Evolutionary conservation across 2,888 invertebrate species (phyloP).

Genomic region (Clostera curtula): DNA sequence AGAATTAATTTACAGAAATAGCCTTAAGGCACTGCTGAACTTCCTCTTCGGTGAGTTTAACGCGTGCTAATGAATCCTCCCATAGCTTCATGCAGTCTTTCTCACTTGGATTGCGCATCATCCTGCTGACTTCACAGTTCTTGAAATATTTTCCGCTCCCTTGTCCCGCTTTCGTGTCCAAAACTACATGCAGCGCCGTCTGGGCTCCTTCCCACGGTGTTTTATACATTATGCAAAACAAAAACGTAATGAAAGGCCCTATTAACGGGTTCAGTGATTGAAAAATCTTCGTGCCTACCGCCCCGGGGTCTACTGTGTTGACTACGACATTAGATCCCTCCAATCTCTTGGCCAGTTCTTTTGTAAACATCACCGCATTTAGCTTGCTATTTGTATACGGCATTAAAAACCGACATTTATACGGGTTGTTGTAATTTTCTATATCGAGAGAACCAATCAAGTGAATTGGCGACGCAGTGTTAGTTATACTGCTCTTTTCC

Average conservation of each 20-base stretch:
- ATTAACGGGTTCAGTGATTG: constrained; percentile 50
- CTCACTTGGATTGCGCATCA: constrained; percentile 74
- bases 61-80: no score
- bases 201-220: constrained; percentile 83
- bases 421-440: constrained; percentile 74
- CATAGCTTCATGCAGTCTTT: no score
- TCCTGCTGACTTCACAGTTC: constrained; percentile 77
- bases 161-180: constrained; percentile 77
- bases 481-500: constrained; percentile 80
- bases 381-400: constrained; percentile 78
- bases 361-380: constrained; percentile 80
- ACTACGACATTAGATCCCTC: constrained; percentile 78
- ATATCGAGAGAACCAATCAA: constrained; percentile 77
- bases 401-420: constrained; percentile 60
- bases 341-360: constrained; percentile 79
- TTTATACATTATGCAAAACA: constrained; percentile 75
- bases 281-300: constrained; percentile 84
- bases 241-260: constrained; percentile 57
- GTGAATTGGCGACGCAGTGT: constrained; percentile 83
- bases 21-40: no score
- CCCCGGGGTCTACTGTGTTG: constrained; percentile 88
- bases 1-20: no score
- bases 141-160: constrained; percentile 81
- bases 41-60: no score
- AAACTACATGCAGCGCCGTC: constrained; percentile 79